These are phyloP conservation scores for Stichodactyla mertensii DNA, from an alignment of 64 coral and sea anemone genomes.

Conservation along the genomic window DNA sequence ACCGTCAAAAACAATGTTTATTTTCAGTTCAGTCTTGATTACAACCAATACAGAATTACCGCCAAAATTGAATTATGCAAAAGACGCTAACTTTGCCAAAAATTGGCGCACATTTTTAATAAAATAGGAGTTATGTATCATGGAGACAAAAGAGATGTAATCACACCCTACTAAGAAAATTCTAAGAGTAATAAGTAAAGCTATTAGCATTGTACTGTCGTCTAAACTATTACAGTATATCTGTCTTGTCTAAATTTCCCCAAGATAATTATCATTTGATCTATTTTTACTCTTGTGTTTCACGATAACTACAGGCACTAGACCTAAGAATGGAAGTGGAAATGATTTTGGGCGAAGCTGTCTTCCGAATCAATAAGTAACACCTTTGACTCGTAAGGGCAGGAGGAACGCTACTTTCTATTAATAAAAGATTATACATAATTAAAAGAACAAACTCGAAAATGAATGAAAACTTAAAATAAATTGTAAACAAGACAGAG, in stretches of 20 bases:
- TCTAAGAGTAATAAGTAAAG: neutral
- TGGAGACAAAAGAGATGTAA: neutral
- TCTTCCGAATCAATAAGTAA: neutral
- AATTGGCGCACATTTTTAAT: neutral
- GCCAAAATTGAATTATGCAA: neutral
- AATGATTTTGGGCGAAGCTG: neutral
- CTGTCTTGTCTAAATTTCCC: neutral
- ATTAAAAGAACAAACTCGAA: neutral
- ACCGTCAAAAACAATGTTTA: neutral
- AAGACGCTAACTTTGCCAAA: neutral
- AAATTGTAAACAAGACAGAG: too few species aligned
- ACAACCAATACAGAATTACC: neutral
- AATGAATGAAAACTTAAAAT: too few species aligned
- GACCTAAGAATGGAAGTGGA: neutral
- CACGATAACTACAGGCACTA: neutral
- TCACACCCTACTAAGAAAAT: neutral
- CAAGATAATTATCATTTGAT: neutral
- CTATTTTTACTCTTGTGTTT: neutral
- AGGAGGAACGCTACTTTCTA: neutral
- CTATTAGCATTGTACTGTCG: neutral
- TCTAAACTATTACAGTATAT: neutral
- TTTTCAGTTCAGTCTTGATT: neutral
- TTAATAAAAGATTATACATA: neutral
- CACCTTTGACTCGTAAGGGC: neutral
- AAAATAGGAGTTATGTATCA: neutral